phyloP scores from a whole-genome alignment of 2,113 vertebrate species.

The Gallinago media region DNA sequence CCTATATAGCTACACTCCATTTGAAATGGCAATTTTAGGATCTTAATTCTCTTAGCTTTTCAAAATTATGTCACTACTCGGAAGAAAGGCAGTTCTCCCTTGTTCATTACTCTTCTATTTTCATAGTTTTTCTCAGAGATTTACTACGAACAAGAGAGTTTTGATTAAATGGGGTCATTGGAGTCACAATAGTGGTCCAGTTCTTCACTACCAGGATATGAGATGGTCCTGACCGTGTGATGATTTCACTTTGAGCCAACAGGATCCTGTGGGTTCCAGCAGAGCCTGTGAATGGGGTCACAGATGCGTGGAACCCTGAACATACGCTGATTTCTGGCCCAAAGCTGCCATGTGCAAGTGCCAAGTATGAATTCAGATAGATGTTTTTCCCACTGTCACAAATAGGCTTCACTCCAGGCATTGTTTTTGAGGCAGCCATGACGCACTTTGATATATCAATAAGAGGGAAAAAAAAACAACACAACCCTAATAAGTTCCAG shows the following conservation, averaged over 20 bases:
- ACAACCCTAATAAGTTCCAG: slow-evolving; percentile 25
- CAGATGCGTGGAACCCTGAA: background rate
- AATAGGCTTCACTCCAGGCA: slow-evolving; percentile 56
- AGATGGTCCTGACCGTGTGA: background rate
- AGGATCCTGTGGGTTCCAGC: background rate
- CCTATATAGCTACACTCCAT: background rate
- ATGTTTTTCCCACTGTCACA: slow-evolving; percentile 49
- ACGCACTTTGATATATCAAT: slow-evolving; percentile 28
- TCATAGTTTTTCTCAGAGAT: background rate
- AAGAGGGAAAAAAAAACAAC: background rate
- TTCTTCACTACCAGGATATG: background rate
- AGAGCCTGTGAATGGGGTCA: slow-evolving; percentile 15
- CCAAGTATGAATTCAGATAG: slow-evolving; percentile 43
- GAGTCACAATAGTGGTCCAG: background rate
- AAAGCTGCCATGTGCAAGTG: background rate
- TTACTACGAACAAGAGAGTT: background rate
- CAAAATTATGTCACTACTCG: background rate
- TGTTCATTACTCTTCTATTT: background rate
- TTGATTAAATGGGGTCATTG: background rate
- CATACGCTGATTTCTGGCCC: background rate
- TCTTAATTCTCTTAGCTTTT: background rate
- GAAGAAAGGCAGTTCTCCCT: background rate
- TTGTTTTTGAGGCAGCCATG: slow-evolving; percentile 57
- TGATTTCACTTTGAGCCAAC: background rate
- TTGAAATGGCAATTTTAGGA: background rate